These are phyloP conservation scores for Merops nubicus DNA, from an alignment of 2,113 vertebrate genomes.

Conservation along the genomic window DNA sequence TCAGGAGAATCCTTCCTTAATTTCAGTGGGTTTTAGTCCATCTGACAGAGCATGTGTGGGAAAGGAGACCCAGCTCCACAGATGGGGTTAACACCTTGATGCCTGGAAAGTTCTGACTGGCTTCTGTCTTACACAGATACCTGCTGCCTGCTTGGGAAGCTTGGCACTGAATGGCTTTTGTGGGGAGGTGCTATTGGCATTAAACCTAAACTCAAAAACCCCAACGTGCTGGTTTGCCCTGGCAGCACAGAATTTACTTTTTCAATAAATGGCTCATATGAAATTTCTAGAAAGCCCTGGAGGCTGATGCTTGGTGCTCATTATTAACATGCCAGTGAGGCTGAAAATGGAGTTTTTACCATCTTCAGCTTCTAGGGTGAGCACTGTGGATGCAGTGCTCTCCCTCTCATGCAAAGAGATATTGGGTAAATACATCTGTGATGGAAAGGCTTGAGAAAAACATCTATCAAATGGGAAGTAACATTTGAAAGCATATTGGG, in stretches of 20 bases:
- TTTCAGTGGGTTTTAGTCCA: background rate
- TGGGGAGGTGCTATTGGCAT: background rate
- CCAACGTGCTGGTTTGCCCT: background rate
- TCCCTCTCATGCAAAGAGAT: background rate
- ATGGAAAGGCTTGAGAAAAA: background rate
- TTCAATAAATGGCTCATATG: background rate
- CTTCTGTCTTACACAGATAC: background rate
- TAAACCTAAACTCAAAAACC: background rate
- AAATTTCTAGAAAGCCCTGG: background rate
- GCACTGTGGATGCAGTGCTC: background rate
- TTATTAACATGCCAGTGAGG: background rate
- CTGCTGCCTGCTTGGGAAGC: background rate
- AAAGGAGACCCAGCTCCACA: background rate
- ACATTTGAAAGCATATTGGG: background rate
- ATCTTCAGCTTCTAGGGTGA: background rate
- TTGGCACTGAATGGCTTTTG: background rate
- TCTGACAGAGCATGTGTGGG: fast-evolving
- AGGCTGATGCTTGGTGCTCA: background rate
- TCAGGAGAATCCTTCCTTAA: background rate
- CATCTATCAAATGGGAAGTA: fast-evolving
- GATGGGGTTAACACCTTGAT: fast-evolving
- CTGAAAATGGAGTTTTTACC: background rate
- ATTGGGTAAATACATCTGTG: fast-evolving
- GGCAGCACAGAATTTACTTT: background rate
- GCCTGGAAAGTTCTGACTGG: background rate